phyloP scores from a whole-genome alignment of 2,888 invertebrate genomes.

The Pandemis cinnamomeana region DNA sequence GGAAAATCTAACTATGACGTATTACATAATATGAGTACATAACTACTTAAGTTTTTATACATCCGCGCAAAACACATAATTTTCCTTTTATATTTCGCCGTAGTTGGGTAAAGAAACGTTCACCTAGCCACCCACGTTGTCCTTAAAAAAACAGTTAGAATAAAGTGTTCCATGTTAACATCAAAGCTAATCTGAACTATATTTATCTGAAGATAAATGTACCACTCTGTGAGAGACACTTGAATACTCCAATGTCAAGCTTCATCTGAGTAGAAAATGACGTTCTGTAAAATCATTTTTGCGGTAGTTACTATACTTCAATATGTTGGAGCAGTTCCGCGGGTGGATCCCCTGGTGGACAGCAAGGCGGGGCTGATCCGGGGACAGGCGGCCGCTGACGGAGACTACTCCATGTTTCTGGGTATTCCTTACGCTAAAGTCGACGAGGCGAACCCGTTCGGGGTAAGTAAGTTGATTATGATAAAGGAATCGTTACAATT shows the following conservation, averaged over 20 bases:
- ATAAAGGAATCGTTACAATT: not conserved
- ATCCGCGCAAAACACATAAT: too few relatives aligned
- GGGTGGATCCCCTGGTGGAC: conserved; percentile 36
- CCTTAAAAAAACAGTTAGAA: not conserved
- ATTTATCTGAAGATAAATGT: not conserved
- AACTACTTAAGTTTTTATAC: too few relatives aligned
- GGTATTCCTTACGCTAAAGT: conserved; percentile 51
- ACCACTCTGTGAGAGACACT: not conserved
- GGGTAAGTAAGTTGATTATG: conserved; percentile 42
- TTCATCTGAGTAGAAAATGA: not conserved
- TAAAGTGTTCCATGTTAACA: not conserved
- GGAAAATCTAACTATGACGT: too few relatives aligned
- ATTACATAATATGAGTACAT: too few relatives aligned
- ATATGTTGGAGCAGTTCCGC: conserved; percentile 5
- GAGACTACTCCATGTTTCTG: conserved; percentile 48
- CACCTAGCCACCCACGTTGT: not conserved
- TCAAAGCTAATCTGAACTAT: not conserved
- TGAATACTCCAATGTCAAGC: not conserved
- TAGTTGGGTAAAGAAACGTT: not conserved
- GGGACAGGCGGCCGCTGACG: conserved; percentile 41
- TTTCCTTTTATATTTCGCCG: too few relatives aligned
- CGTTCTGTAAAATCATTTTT: not conserved
- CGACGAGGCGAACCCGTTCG: conserved; percentile 47
- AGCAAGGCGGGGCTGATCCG: conserved; percentile 42
- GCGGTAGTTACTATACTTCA: not conserved